These are phyloP conservation scores for Cardinalis cardinalis DNA, from an alignment of 2,113 vertebrate species.

Conservation along the genomic window DNA sequence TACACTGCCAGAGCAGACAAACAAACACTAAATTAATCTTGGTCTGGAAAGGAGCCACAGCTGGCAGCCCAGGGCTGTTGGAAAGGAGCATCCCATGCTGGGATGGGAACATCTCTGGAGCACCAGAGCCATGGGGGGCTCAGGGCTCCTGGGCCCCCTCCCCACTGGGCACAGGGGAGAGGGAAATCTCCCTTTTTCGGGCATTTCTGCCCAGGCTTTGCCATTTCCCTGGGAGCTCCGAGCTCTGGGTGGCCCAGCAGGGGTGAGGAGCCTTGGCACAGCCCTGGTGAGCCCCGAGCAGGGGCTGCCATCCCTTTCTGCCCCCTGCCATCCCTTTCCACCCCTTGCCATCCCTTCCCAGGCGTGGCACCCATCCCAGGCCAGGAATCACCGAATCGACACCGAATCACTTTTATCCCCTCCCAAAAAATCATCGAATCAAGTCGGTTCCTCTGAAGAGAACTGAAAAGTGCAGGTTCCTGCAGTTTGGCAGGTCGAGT, in stretches of 20 bases:
- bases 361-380: fast-evolving
- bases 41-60: background rate
- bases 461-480: constrained; percentile 31
- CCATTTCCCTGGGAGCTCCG: background rate
- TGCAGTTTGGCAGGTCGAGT: background rate
- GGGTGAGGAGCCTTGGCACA: background rate
- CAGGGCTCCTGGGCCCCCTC: fast-evolving
- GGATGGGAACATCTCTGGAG: fast-evolving
- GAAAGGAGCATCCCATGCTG: background rate
- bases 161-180: background rate
- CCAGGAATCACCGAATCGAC: background rate
- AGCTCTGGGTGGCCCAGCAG: background rate
- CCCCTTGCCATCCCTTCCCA: background rate
- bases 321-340: background rate
- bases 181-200: background rate
- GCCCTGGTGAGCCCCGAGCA: background rate
- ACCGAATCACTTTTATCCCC: background rate
- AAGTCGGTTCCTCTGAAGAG: background rate
- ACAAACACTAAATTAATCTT: background rate
- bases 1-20: constrained; percentile 30
- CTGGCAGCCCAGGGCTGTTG: background rate
- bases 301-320: background rate
- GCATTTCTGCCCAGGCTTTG: background rate
- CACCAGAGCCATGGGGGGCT: fast-evolving
- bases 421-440: background rate